Evolutionary conservation across 2,888 invertebrate species (phyloP).

Genomic region (Eupithecia subfuscata): DNA sequence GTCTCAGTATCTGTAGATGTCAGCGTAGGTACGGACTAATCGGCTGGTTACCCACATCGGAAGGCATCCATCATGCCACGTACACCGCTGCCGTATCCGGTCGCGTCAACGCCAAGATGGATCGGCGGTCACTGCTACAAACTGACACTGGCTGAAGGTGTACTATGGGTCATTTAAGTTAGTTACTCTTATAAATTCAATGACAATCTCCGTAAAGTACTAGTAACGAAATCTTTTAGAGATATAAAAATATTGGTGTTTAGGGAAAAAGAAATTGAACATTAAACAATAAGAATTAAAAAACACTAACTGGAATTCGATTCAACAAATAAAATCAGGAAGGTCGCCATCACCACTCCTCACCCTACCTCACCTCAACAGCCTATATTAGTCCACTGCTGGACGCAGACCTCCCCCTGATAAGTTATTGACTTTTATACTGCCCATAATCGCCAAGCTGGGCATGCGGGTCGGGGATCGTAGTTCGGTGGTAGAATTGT

Average conservation of each 20-base stretch:
- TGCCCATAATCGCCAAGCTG: too few relatives aligned
- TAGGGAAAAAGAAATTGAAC: rapidly evolving
- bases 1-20: neutral
- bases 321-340: too few relatives aligned
- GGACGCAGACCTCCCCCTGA: too few relatives aligned
- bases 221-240: neutral
- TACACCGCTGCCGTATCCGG: constrained; percentile 30
- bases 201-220: neutral
- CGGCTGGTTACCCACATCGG: constrained; percentile 18
- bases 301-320: too few relatives aligned
- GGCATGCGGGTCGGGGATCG: too few relatives aligned
- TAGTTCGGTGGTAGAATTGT: too few relatives aligned
- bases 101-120: constrained; percentile 21
- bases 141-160: constrained; percentile 1
- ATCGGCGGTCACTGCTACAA: constrained; percentile 21
- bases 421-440: too few relatives aligned
- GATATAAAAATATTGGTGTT: neutral
- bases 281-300: too few relatives aligned
- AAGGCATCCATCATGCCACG: constrained; percentile 35
- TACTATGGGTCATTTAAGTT: constrained; percentile 2
- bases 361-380: too few relatives aligned
- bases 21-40: neutral
- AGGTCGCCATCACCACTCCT: too few relatives aligned
- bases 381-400: too few relatives aligned
- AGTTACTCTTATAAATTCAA: neutral